Conservation (phyloP, 2,888 invertebrate genomes). For the Ptilodon capucinus region DNA sequence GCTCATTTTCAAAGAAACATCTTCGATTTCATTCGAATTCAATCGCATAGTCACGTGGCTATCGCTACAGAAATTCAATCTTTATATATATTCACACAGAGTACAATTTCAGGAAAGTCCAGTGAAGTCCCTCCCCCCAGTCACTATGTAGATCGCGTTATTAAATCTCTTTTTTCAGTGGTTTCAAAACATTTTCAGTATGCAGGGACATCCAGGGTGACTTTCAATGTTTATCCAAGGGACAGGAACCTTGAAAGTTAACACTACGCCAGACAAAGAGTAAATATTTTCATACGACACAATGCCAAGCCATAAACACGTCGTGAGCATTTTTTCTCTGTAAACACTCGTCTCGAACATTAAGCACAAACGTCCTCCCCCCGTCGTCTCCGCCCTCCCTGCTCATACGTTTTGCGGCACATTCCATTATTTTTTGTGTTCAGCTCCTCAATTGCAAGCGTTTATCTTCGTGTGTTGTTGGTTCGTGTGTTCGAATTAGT, state of each 20-base stretch:
- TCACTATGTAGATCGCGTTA: too few species aligned
- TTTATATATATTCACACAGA: too few species aligned
- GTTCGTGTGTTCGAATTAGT: constrained; percentile 8
- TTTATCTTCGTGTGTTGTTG: constrained; percentile 17
- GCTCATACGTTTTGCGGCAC: constrained; percentile 13
- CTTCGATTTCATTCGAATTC: too few species aligned
- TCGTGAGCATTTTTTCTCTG: constrained; percentile 20
- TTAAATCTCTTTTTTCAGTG: too few species aligned
- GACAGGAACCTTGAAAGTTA: neutral
- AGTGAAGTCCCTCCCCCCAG: too few species aligned
- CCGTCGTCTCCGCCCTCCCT: neutral
- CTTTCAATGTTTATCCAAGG: neutral
- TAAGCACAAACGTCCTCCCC: constrained; percentile 1
- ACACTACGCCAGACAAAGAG: constrained; percentile 6
- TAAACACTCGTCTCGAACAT: constrained; percentile 2
- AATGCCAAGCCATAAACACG: constrained; percentile 13
- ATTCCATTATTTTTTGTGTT: constrained; percentile 38
- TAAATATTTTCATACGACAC: constrained; percentile 18
- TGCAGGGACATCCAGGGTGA: neutral
- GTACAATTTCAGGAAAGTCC: too few species aligned
- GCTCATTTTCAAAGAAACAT: too few species aligned
- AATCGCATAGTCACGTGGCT: too few species aligned
- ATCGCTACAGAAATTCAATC: too few species aligned
- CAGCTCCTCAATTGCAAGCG: constrained; percentile 20
- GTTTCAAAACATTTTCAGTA: neutral